Percentiles rank a stretch among this genome's conserved stretches.
Evolutionary conservation across 2,888 invertebrate species (phyloP).

Genomic region (Bugulina stolonifera): DNA sequence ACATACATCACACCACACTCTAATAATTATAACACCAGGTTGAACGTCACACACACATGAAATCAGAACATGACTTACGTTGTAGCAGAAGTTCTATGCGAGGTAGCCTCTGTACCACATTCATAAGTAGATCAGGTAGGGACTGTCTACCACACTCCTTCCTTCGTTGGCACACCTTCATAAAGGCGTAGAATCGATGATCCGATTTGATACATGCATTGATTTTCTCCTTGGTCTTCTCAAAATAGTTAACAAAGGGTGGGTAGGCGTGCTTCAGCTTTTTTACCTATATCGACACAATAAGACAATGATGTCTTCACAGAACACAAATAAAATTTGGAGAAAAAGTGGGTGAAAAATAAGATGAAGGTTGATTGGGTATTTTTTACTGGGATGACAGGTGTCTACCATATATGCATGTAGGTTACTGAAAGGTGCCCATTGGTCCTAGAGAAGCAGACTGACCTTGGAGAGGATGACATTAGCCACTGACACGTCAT

Average conservation of each 20-base stretch:
- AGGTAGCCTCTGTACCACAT: slow-evolving; percentile 94
- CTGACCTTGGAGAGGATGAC: slow-evolving; percentile 64
- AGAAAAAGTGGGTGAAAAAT: too few species aligned
- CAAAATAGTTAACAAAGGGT: slow-evolving; percentile 96
- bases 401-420: too few species aligned
- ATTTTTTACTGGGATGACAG: too few species aligned
- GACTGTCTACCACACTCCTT: slow-evolving; percentile 94
- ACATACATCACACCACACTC: too few species aligned
- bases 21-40: too few species aligned
- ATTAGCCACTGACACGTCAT: slow-evolving; percentile 79
- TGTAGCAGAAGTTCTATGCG: slow-evolving; percentile 88
- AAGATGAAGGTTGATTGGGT: too few species aligned
- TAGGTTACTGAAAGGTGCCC: too few species aligned
- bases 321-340: too few species aligned
- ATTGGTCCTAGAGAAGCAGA: too few species aligned
- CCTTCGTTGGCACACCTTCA: slow-evolving; percentile 71
- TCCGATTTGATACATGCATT: slow-evolving; percentile 82
- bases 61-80: slow-evolving; percentile 69
- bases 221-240: slow-evolving; percentile 90
- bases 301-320: too few species aligned
- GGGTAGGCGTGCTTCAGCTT: slow-evolving; percentile 90
- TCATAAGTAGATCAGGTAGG: slow-evolving; percentile 88
- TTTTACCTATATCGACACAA: slow-evolving; percentile 62
- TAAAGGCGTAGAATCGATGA: slow-evolving; percentile 94
- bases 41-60: too few species aligned